Base-by-base conservation (phyloP, 2,113 vertebrate species). In the Callipepla squamata region DNA sequence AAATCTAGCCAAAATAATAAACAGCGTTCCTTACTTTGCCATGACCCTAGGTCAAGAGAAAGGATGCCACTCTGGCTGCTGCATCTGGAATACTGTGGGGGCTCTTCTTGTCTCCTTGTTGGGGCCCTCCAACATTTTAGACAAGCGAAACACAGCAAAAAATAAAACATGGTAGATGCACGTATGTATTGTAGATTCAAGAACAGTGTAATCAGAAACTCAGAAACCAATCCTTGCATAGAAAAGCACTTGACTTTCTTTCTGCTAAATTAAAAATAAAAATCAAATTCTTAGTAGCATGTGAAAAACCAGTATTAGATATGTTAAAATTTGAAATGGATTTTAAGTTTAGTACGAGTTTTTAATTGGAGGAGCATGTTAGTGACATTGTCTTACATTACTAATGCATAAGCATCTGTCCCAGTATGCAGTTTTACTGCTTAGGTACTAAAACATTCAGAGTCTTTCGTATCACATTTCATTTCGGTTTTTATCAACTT, bases 181-280 rank as follows among this genome's bases (percentile, higher is more conserved):
- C 0, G 1, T 53, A 9, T 0, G 0, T 42, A 11, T 18, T 42
- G 13, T 30, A 11, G 25, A 32, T 66, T 87, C 59, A 63, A 48
- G 30, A 18, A 8, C 12, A 25, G 15, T 70, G 55, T 58, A 79
- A 28, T 53, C n/a, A 69, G 48, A 42, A 74, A 59, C 12, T 18
- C 34, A 63, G 50, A 87, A 90, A 36, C 11, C 18, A 38, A 10
- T n/a, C 28, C 16, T 55, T 80, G 10, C 13, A 2, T 55, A 53
- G 40, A 66, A 57, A 47, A 66, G 34, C 25, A 30, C 1, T 1
- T n/a, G 53, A 45, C 30, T 42, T 68, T 28, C 25, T 13, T 42
- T 48, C 23, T 78, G 42, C 48, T 70, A 62, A 57, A 57, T 47
- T 21, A 59, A 75, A 74, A 53, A 69, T 28, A 38, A 18, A 45